Conservation (phyloP, 2,113 vertebrate species). For the Podiceps cristatus region DNA sequence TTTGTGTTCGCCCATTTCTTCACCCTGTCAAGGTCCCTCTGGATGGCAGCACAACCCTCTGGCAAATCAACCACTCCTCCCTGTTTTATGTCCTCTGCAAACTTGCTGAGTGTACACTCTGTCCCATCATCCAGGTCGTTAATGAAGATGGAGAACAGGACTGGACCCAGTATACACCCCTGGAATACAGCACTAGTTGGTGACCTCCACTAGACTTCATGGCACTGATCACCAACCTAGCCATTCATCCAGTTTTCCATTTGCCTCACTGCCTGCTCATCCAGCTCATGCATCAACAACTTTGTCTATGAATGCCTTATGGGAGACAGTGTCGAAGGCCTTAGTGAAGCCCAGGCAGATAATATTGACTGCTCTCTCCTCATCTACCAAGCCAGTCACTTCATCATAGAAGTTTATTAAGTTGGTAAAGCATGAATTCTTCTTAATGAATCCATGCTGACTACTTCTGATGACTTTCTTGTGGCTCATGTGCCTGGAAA, state of each 20-base stretch:
- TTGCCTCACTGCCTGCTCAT: not conserved
- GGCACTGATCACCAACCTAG: not conserved
- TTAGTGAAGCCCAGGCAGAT: not conserved
- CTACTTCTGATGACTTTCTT: not conserved
- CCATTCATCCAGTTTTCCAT: not conserved
- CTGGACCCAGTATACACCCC: not conserved
- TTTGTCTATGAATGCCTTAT: not conserved
- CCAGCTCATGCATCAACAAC: not conserved
- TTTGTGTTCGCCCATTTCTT: too few relatives aligned
- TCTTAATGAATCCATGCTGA: not conserved
- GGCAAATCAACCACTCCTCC: not conserved
- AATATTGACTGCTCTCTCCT: not conserved
- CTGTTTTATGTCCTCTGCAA: not conserved
- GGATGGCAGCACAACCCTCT: not conserved
- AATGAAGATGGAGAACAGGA: not conserved
- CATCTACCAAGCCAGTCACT: not conserved
- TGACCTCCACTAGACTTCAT: not conserved
- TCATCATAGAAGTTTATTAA: not conserved
- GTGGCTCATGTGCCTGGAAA: not conserved
- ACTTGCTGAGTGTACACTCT: not conserved
- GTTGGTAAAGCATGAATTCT: not conserved
- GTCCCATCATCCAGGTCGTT: not conserved
- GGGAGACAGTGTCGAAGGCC: not conserved
- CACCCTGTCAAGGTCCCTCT: too few relatives aligned
- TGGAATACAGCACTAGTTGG: not conserved